A percentile compares a stretch with the other conserved stretches of the same genome.
Conservation (phyloP, 2,113 vertebrate genomes). For the Herpetotheres cachinnans region DNA sequence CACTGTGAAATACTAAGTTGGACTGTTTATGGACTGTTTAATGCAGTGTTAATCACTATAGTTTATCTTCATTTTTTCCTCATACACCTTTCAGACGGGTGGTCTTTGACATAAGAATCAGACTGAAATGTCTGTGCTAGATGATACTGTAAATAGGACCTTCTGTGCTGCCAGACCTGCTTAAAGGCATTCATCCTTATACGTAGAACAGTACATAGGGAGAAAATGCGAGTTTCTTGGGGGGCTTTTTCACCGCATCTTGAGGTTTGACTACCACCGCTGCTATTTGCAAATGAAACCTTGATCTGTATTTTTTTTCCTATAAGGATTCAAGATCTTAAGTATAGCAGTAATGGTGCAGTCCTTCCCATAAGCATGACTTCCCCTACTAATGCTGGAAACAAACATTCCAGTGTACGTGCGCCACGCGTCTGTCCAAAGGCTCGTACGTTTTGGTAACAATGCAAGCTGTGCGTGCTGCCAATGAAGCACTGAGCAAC, state of each 20-base stretch:
- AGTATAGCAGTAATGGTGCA: not conserved
- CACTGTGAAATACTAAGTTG: not conserved
- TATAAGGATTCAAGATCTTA: not conserved
- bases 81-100: not conserved
- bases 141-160: not conserved
- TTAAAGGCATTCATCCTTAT: not conserved
- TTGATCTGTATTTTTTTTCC: not conserved
- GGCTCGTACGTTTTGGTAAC: not conserved
- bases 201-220: not conserved
- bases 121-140: not conserved
- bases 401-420: not conserved
- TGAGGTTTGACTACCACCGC: not conserved
- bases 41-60: not conserved
- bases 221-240: not conserved
- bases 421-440: not conserved
- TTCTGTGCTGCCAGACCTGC: not conserved
- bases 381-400: not conserved
- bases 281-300: not conserved
- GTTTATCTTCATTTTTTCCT: not conserved
- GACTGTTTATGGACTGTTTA: not conserved
- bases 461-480: not conserved
- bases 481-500: fast-evolving
- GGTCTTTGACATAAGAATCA: not conserved
- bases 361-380: not conserved
- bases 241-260: not conserved